These are phyloP conservation scores for Salvelinus namaycush DNA, from an alignment of 2,113 vertebrate species.

Conservation along the genomic window DNA sequence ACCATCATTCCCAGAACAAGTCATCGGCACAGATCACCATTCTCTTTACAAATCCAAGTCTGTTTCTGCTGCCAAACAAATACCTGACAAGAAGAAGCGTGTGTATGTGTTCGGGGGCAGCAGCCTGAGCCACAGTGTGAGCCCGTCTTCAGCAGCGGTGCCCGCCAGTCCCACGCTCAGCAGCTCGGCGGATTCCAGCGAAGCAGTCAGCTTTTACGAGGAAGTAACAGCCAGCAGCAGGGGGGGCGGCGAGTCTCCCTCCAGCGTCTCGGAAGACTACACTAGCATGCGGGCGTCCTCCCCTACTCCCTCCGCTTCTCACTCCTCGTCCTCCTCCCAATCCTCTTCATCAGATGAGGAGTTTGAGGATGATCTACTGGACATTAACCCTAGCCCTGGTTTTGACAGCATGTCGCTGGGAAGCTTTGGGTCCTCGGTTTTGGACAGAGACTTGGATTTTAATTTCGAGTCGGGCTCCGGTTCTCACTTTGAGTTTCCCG, in stretches of 20 bases:
- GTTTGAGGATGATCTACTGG: conserved; percentile 93
- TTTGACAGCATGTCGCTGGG: conserved; percentile 96
- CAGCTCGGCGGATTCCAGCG: conserved; percentile 85
- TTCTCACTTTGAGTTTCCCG: conserved; percentile 98
- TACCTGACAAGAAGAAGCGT: conserved; percentile 86
- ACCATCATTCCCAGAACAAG: conserved; percentile 73
- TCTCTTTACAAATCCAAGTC: conserved; percentile 89
- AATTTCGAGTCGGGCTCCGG: conserved; percentile 92
- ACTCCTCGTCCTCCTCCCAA: conserved; percentile 83
- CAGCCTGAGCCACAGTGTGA: conserved; percentile 64
- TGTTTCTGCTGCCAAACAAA: conserved; percentile 73
- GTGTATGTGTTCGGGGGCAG: conserved; percentile 83
- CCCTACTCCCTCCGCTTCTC: conserved; percentile 86
- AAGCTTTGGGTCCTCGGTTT: conserved; percentile 88
- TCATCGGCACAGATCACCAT: conserved; percentile 77
- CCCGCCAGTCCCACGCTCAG: conserved; percentile 89
- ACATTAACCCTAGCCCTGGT: conserved; percentile 90
- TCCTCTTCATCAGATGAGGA: conserved; percentile 89
- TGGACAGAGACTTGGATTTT: conserved; percentile 96
- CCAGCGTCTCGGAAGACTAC: conserved; percentile 79
- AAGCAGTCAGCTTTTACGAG: conserved; percentile 91
- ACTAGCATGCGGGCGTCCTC: conserved; percentile 85
- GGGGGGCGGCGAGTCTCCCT: conserved; percentile 73
- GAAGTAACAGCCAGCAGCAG: conserved; percentile 74
- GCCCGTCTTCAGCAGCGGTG: conserved; percentile 82